Conservation (phyloP, 1,140 invertebrate genomes). For the Archegozetes longisetosus region DNA sequence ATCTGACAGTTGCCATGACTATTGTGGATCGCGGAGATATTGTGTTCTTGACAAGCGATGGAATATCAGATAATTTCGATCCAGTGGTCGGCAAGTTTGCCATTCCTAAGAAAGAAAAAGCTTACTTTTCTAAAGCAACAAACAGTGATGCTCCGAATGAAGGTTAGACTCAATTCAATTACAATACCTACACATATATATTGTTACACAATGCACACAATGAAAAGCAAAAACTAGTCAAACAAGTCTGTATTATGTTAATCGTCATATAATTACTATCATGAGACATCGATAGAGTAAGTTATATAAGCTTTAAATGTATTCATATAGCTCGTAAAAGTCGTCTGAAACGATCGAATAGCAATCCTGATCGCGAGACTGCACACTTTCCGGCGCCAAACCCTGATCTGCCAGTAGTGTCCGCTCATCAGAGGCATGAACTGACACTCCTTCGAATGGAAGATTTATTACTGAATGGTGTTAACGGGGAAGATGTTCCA, state of each 20-base stretch:
- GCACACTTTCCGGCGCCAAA: slow-evolving; percentile 18
- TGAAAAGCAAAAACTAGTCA: too few relatives aligned
- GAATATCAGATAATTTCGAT: slow-evolving; percentile 86
- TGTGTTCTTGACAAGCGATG: slow-evolving; percentile 75
- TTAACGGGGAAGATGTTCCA: slow-evolving; percentile 36
- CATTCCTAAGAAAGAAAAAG: slow-evolving; percentile 32
- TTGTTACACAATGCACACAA: too few relatives aligned
- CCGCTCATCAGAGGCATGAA: slow-evolving; percentile 62
- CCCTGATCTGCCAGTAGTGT: slow-evolving; percentile 44
- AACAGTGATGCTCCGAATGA: too few relatives aligned
- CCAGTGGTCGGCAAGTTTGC: slow-evolving; percentile 85
- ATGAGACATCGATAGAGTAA: too few relatives aligned
- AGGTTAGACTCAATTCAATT: too few relatives aligned
- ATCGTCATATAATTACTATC: too few relatives aligned
- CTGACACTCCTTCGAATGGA: slow-evolving; percentile 59
- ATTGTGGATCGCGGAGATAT: slow-evolving; percentile 65
- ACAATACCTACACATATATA: too few relatives aligned
- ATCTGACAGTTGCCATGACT: slow-evolving; percentile 75
- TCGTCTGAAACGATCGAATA: slow-evolving; percentile 15
- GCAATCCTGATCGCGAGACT: slow-evolving; percentile 17
- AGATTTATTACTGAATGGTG: slow-evolving; percentile 55
- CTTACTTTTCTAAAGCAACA: not conserved
- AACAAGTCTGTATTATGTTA: too few relatives aligned
- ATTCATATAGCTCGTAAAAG: too few relatives aligned
- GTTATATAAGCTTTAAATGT: too few relatives aligned